Base-by-base conservation (phyloP, 2,888 invertebrate species). In the Conomelus anceps region DNA sequence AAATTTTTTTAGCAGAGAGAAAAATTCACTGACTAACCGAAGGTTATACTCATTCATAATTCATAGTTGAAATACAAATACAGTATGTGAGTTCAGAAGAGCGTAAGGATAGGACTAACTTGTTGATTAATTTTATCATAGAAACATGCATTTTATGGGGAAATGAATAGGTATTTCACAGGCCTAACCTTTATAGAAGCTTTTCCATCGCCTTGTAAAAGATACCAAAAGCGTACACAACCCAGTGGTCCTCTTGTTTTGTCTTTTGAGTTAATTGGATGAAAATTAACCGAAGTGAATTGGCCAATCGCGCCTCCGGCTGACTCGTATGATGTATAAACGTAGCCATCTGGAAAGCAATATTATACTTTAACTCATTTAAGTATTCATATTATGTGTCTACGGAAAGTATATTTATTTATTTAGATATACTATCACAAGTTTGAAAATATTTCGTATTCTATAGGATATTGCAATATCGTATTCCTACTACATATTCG, bases 221-320 rank as follows among this genome's bases (percentile, higher is more conserved):
- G 90, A 87, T 91, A 91, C 90, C 90, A 91, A 90, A 92, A 92
- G 20, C 91, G 90, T n/a, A 92, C 91, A 88, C 92, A 92, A 3
- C 92, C 92, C 23, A 91, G 84, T 0, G 91, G 90, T 9, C 91
- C 91, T 23, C 90, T 89, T 1, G 85, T 22, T n/a, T 89, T 89
- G 22, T 90, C 90, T 41, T 88, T 88, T 24, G 88, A 86, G 87
- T 89, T 86, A 29, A 88, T 88, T 17, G 90, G 89, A 89, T 91
- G 92, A 88, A 91, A 91, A 90, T 92, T 92, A 20, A 92, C 90
- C 0, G 92, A 92, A 89, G 91, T 90, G 87, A 92, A 91, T 88
- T 91, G 91, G 0, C 91, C 92, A 6, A 91, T 90, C 0, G 90
- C 91, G 3, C 87, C 89, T 13, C 91, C 91, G 0, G 91, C 90